Evolutionary conservation across 2,113 vertebrate species (phyloP).

Genomic region (Vimba vimba): DNA sequence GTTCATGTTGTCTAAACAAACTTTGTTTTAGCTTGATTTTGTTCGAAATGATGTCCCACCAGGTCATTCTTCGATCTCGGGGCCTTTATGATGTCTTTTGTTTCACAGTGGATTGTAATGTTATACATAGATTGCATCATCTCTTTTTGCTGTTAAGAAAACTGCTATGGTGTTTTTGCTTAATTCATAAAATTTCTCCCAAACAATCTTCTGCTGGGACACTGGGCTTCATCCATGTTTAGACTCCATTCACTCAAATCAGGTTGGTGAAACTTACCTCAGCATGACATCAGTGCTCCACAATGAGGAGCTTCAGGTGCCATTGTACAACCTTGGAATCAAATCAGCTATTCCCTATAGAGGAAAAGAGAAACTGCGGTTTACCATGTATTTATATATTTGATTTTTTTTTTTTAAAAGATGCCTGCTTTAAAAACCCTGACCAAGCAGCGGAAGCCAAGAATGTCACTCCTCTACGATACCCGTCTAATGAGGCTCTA

Average conservation of each 20-base stretch:
- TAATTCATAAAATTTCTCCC: slow-evolving; percentile 19
- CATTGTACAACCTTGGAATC: slow-evolving; percentile 15
- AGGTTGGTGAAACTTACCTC: slow-evolving; percentile 32
- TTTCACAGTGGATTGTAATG: not conserved
- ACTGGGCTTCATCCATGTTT: slow-evolving; percentile 34
- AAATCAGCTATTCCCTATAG: slow-evolving; percentile 40
- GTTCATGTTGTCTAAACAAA: no score
- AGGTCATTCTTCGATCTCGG: no score
- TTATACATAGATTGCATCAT: not conserved
- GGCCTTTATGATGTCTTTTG: not conserved
- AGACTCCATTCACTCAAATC: slow-evolving; percentile 20
- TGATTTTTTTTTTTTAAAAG: slow-evolving; percentile 66
- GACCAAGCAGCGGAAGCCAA: slow-evolving; percentile 70
- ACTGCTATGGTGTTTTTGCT: not conserved
- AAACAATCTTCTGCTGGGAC: slow-evolving; percentile 9
- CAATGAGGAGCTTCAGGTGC: slow-evolving; percentile 20
- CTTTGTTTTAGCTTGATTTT: no score
- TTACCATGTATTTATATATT: slow-evolving; percentile 49
- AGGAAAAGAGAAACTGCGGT: slow-evolving; percentile 11
- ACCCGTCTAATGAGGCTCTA: slow-evolving; percentile 76
- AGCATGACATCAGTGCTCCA: slow-evolving; percentile 42
- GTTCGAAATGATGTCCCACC: no score
- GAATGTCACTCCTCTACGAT: slow-evolving; percentile 75
- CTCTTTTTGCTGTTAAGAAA: not conserved
- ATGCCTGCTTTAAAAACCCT: slow-evolving; percentile 70